phyloP scores from a whole-genome alignment of 2,888 invertebrate species.

The Drosophila nigricruria region DNA sequence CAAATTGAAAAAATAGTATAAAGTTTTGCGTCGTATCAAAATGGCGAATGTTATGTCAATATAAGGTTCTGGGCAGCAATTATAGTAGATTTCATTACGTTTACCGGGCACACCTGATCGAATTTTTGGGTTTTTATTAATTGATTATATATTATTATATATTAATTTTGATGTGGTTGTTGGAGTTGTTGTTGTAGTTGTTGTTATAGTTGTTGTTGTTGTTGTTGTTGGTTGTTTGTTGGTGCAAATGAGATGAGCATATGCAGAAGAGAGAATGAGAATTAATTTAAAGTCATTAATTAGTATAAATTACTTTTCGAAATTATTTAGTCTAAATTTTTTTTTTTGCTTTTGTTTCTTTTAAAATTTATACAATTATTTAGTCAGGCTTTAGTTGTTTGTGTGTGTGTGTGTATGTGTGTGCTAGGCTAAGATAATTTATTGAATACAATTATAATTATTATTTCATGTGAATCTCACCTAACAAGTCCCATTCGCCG shows the following conservation, averaged over 20 bases:
- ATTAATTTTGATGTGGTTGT: conserved; percentile 19
- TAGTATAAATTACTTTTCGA: conserved; percentile 34
- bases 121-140: conserved; percentile 4
- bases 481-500: conserved; percentile 99
- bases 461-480: conserved; percentile 86
- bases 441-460: not conserved
- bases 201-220: conserved; percentile 10
- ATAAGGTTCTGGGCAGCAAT: conserved; percentile 99
- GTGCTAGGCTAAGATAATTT: no score
- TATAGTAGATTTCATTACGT: conserved; percentile 97
- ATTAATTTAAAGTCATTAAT: conserved; percentile 45
- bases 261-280: conserved; percentile 60
- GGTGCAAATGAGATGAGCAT: conserved; percentile 48
- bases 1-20: conserved; percentile 99
- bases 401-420: not conserved
- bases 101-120: conserved; percentile 94
- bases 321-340: conserved; percentile 1
- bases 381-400: conserved; percentile 15
- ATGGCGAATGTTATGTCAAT: conserved; percentile 99
- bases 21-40: conserved; percentile 97
- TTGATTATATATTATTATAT: not conserved
- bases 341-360: conserved; percentile 6
- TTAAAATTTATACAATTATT: conserved; percentile 8
- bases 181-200: conserved; percentile 1
- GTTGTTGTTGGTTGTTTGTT: conserved; percentile 14